Evolutionary conservation across 2,888 invertebrate species (phyloP), one percentile per base, ranked within the genome.

Genomic region (Nipponacmea schrenckii): DNA sequence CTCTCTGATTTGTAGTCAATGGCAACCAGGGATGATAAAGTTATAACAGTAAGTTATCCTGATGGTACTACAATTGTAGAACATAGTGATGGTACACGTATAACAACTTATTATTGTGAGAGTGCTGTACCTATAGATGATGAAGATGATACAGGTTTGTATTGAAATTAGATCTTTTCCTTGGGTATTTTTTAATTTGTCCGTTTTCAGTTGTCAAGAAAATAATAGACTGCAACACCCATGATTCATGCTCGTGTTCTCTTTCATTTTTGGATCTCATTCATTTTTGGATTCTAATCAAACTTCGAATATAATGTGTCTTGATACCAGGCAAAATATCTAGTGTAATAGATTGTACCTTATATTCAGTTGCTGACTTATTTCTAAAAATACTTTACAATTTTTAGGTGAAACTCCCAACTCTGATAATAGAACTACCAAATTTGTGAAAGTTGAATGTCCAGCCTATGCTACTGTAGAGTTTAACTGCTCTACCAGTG

Each of bases 71-170:
- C 82, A 5, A 81, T 88, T n/a, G 85, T 88, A 44, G 88, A 89
- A 71, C 89, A 88, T 77, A 80, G 81, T n/a, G 89, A 89, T 75
- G 89, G 88, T 17, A 89, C 89, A 5, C 79, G 89, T 24, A 88
- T 89, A 68, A 89, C 87, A 20, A 83, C 83, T 5, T 87, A 84
- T 71, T 85, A 84, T 76, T 73, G 83, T n/a, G 81, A 83, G 72
- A 81, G 79, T 66, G 77, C 81, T 71, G 74, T 81, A 8, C 71
- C 81, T n/a, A 64, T 74, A 1, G 80, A 77, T 3, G 76, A 75
- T 24, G 77, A 74, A 1, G 74, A 69, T 66, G 79, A 79, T 31
- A 74, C 73, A 72, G 78, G 78, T 78, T 39, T 5, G 39, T 39
- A 39, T 7, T 67, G 15, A 5, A 10, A 10, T 39, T 3, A 8